Evolutionary conservation across 1,140 invertebrate genomes (phyloP), one percentile per base, ranked within the genome.

Genomic region (Atopsyche davidsoni): DNA sequence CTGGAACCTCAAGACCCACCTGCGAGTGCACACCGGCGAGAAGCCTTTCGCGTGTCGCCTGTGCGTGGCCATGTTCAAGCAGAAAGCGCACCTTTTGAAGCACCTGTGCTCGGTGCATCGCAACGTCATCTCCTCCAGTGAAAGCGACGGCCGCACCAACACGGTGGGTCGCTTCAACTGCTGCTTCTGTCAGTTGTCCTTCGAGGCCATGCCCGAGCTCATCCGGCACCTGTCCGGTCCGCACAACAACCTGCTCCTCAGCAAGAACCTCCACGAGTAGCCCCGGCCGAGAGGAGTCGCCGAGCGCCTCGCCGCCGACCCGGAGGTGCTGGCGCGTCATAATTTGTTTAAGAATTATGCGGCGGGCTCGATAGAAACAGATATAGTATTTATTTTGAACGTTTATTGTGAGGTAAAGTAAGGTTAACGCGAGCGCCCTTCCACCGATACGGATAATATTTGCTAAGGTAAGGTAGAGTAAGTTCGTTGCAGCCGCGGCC

Each of bases 31-130:
- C 62, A 90, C 87, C 0, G 88, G 87, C 36, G 88, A 91, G 59
- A 92, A 89, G 64, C 88, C 87, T 3, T 90, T 89, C 60, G 87
- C 86, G 31, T 92, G 87, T 75, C 76, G 86, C 55, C 76, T 90
- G 1, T 92, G 87, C 62, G 85, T 89, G 11, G 86, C 87, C 21
- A 89, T 89, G 86, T 91, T 91, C 66, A 89, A 89, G 64, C 87
- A 91, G 58, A 91, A 91, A 66, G 87, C 87, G 2, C 87, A 89
- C 64, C 70, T 91, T 43, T 67, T 89, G 13, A 91, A 89, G 68
- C 87, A 91, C 61, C 73, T 91, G 52, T 89, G 87, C 64, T 89
- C 86, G 41, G 87, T 91, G 9, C 87, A 91, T 73, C 75, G 87
- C 55, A 86, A 87, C 59, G 85, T 89, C 14, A 89, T 89, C 64